These are phyloP conservation scores for Cinara cedri DNA, from an alignment of 2,888 invertebrate species.

Conservation along the genomic window DNA sequence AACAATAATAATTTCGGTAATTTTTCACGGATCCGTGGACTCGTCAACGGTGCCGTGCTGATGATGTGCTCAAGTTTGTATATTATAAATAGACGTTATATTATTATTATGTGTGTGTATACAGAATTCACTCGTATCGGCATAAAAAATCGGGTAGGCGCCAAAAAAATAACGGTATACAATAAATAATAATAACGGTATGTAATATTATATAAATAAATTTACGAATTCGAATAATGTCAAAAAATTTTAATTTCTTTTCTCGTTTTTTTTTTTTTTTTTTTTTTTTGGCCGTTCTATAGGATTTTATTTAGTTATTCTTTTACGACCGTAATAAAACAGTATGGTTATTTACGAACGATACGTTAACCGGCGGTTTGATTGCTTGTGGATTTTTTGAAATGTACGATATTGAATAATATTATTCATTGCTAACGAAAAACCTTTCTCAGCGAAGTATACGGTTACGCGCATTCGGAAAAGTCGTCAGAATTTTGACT, in stretches of 20 bases:
- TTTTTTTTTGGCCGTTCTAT: not conserved
- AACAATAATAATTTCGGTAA: too few relatives aligned
- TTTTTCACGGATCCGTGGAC: not conserved
- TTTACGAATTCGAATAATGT: slow-evolving; percentile 28
- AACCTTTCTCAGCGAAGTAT: too few relatives aligned
- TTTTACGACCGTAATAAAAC: not conserved
- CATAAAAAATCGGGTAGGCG: slow-evolving; percentile 38
- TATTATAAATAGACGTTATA: slow-evolving; percentile 37
- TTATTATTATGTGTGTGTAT: too few relatives aligned
- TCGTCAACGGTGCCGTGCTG: not conserved
- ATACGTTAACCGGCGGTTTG: not conserved
- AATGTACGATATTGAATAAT: too few relatives aligned
- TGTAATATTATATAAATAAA: slow-evolving; percentile 9
- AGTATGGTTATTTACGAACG: not conserved
- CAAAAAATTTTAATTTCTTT: slow-evolving; percentile 3
- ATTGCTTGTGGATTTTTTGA: not conserved
- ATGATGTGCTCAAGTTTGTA: slow-evolving; percentile 7
- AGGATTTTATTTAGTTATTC: not conserved
- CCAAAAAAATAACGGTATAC: slow-evolving; percentile 16
- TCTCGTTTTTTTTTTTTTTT: not conserved
- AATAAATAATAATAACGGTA: not conserved
- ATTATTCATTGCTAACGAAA: too few relatives aligned
- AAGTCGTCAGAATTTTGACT: too few relatives aligned
- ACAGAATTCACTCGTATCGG: slow-evolving; percentile 12
- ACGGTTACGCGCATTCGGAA: too few relatives aligned